These are phyloP conservation scores for Danaus melanippus DNA, from an alignment of 1,140 invertebrate species.

Conservation along the genomic window DNA sequence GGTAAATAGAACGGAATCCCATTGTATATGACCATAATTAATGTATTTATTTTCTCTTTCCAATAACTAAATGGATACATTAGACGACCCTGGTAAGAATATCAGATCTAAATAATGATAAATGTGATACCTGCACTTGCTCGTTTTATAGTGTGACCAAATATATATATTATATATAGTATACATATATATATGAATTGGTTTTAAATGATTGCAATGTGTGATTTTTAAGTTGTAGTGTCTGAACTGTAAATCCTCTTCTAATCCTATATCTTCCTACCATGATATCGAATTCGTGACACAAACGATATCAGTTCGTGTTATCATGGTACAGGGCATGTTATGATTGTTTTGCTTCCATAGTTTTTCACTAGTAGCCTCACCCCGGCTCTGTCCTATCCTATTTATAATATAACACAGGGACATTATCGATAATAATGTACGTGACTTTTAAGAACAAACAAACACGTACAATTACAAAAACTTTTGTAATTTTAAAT, in stretches of 20 bases:
- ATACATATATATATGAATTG: too few relatives aligned
- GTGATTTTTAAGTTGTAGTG: slow-evolving; percentile 20
- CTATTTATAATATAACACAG: background rate
- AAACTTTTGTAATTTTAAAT: too few relatives aligned
- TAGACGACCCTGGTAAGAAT: slow-evolving; percentile 62
- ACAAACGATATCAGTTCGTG: slow-evolving; percentile 17
- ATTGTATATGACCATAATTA: slow-evolving; percentile 30
- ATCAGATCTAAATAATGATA: slow-evolving; percentile 31
- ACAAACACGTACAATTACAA: too few relatives aligned
- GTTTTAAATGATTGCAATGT: slow-evolving; percentile 9
- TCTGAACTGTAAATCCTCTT: slow-evolving; percentile 16
- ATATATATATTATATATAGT: too few relatives aligned
- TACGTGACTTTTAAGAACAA: too few relatives aligned
- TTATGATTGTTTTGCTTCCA: slow-evolving; percentile 33
- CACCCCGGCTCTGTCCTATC: slow-evolving; percentile 27
- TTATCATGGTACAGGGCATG: slow-evolving; percentile 39
- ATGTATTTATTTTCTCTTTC: slow-evolving; percentile 56
- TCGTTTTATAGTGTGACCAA: slow-evolving; percentile 21
- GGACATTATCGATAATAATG: too few relatives aligned
- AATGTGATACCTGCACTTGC: slow-evolving; percentile 26
- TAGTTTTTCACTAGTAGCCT: slow-evolving; percentile 30
- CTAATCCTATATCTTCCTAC: slow-evolving; percentile 17
- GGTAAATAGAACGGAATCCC: background rate
- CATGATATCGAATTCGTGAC: slow-evolving; percentile 25
- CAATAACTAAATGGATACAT: slow-evolving; percentile 55